phyloP scores from a whole-genome alignment of 2,113 vertebrate species.

The Macrotis lagotis region DNA sequence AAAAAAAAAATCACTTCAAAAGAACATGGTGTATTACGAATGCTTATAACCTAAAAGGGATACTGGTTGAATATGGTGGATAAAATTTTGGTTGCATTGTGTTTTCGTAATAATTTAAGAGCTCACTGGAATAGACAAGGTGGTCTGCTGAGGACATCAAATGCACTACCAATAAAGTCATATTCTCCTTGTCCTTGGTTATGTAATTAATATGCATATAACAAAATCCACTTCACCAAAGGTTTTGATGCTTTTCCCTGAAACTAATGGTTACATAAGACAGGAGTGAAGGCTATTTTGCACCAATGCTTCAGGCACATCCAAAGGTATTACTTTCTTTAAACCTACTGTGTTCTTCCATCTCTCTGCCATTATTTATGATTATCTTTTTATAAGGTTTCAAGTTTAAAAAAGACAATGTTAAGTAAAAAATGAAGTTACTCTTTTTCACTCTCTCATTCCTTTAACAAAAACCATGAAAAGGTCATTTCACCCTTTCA shows the following conservation, averaged over 20 bases:
- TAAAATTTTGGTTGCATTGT: neutral
- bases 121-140: neutral
- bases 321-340: too few species aligned
- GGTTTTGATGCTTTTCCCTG: neutral
- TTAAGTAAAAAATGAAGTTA: neutral
- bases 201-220: neutral
- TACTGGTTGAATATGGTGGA: fast-evolving
- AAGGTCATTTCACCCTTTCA: neutral
- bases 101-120: neutral
- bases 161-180: neutral
- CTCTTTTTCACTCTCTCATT: neutral
- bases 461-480: neutral
- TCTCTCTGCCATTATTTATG: neutral
- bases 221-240: neutral
- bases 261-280: neutral
- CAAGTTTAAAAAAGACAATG: neutral
- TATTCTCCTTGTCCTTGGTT: neutral
- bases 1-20: neutral
- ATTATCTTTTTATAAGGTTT: neutral
- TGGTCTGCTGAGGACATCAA: neutral
- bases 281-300: neutral
- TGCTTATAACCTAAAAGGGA: fast-evolving
- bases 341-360: neutral
- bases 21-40: neutral
- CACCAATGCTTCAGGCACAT: neutral